Percentiles rank a stretch among this genome's conserved stretches.
Evolutionary conservation across 2,113 vertebrate species (phyloP).

Genomic region (Epinephelus lanceolatus): DNA sequence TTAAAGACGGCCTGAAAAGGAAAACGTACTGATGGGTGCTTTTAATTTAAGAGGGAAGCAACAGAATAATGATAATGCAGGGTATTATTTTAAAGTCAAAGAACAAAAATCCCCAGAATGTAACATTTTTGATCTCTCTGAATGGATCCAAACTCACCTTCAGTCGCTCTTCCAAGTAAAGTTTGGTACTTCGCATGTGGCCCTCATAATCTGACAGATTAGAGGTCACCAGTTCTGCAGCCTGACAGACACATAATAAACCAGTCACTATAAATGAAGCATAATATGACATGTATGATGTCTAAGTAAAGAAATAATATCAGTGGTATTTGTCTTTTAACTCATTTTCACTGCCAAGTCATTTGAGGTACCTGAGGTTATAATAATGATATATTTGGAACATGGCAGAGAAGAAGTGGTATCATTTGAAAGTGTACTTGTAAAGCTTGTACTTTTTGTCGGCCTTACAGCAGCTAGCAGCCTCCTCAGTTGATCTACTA

Average conservation of each 20-base stretch:
- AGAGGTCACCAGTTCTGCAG: conserved; percentile 91
- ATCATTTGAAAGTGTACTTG: too few species aligned
- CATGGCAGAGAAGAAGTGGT: too few species aligned
- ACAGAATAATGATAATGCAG: neutral
- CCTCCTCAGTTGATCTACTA: too few species aligned
- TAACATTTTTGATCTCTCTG: neutral
- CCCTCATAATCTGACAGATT: conserved; percentile 87
- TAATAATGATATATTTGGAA: too few species aligned
- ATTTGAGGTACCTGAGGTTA: too few species aligned
- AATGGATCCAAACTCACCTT: conserved; percentile 79
- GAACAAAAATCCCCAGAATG: neutral
- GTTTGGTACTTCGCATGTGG: conserved; percentile 87
- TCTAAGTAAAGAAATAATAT: neutral
- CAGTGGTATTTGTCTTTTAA: neutral
- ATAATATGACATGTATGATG: neutral
- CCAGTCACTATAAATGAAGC: neutral
- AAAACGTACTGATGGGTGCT: neutral
- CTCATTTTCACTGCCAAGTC: too few species aligned
- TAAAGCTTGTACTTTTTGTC: too few species aligned
- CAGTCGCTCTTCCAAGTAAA: conserved; percentile 91
- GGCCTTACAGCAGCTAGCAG: too few species aligned
- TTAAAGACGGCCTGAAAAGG: conserved; percentile 86
- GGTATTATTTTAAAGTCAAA: neutral
- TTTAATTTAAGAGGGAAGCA: neutral
- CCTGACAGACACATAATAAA: conserved; percentile 81